Conservation (phyloP, 2,888 invertebrate genomes). For the Oeneis ivallda region DNA sequence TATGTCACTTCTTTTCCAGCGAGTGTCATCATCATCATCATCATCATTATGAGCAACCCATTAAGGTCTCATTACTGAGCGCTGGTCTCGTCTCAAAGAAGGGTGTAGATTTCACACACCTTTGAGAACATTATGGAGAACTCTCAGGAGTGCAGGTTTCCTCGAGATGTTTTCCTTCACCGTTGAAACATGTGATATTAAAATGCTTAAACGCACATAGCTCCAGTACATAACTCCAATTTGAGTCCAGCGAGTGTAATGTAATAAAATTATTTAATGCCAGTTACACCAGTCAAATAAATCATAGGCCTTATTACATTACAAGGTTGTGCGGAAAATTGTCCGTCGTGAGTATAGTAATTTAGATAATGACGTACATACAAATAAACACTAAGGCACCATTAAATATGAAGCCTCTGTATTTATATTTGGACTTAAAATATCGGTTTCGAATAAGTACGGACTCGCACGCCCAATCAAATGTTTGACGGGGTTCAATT, state of each 20-base stretch:
- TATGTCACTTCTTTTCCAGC: background rate
- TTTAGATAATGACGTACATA: conserved; percentile 31
- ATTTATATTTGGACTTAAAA: conserved; percentile 23
- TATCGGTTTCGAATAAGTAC: background rate
- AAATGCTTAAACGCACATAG: too few relatives aligned
- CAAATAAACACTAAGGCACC: conserved; percentile 25
- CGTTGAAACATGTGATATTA: too few relatives aligned
- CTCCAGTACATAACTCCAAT: too few relatives aligned
- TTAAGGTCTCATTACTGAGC: too few relatives aligned
- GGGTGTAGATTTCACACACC: too few relatives aligned
- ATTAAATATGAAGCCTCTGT: conserved; percentile 26
- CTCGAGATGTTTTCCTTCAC: too few relatives aligned
- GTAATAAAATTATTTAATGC: conserved; percentile 46
- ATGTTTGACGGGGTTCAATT: conserved; percentile 5
- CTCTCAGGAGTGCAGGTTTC: too few relatives aligned
- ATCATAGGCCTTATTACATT: conserved; percentile 24
- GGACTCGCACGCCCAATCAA: background rate
- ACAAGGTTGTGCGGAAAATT: conserved; percentile 26
- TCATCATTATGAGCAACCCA: too few relatives aligned
- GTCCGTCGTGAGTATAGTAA: conserved; percentile 32
- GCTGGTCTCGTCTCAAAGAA: too few relatives aligned
- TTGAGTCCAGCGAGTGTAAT: too few relatives aligned
- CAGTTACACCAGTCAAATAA: conserved; percentile 19
- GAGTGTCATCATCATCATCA: too few relatives aligned
- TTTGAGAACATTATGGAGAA: too few relatives aligned